Percentiles rank a stretch among this genome's conserved stretches.
These are phyloP conservation scores for Lomographa bimaculata DNA, from an alignment of 2,888 invertebrate genomes.

Conservation along the genomic window DNA sequence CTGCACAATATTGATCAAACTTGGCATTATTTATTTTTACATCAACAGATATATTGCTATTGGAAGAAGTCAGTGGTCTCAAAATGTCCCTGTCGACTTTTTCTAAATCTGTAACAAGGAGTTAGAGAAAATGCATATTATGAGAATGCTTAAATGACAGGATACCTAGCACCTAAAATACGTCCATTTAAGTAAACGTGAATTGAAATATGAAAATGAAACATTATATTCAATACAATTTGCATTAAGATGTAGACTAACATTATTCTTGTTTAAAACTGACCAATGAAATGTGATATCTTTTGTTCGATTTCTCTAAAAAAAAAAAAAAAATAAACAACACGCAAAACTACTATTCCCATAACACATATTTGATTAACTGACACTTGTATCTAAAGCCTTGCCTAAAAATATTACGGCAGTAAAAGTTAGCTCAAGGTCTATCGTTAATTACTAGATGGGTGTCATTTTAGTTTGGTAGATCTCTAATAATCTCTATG, in stretches of 20 bases:
- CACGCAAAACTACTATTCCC: too few species aligned
- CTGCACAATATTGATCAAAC: constrained; percentile 49
- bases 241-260: constrained; percentile 6
- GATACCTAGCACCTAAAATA: too few species aligned
- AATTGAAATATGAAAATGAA: neutral
- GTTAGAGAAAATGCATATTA: neutral
- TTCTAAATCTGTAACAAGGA: constrained; percentile 51
- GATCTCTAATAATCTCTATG: too few species aligned
- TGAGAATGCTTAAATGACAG: neutral
- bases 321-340: too few species aligned
- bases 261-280: constrained; percentile 4
- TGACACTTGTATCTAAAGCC: too few species aligned
- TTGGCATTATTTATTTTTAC: constrained; percentile 52
- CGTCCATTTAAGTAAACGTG: neutral
- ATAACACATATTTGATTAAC: too few species aligned
- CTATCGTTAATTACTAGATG: too few species aligned
- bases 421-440: too few species aligned
- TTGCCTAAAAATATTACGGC: too few species aligned
- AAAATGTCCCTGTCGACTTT: constrained; percentile 56
- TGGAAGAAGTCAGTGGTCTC: constrained; percentile 53
- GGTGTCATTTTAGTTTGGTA: too few species aligned
- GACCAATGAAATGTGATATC: too few species aligned
- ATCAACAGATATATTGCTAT: constrained; percentile 40
- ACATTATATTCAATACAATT: constrained; percentile 3
- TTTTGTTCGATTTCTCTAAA: too few species aligned